phyloP scores from a whole-genome alignment of 2,888 invertebrate genomes.

The Netelia melanura region DNA sequence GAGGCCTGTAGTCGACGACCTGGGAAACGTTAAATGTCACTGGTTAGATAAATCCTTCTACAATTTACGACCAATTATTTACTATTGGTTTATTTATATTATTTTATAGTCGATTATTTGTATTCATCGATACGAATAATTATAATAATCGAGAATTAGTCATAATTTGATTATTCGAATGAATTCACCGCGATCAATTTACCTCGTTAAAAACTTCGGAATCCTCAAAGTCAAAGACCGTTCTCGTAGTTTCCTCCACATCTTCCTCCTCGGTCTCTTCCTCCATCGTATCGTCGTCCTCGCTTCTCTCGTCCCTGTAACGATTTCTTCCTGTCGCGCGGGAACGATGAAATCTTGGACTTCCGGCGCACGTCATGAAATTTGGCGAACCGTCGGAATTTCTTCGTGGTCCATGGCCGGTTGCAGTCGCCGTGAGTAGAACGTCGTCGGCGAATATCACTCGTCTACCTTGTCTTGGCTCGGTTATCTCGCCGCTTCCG shows the following conservation, averaged over 20 bases:
- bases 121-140: background rate
- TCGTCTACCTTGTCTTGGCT: constrained; percentile 73
- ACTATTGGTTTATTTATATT: too few species aligned
- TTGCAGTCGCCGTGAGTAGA: constrained; percentile 58
- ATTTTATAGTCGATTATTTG: too few species aligned
- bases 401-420: constrained; percentile 74
- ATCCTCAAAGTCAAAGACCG: constrained; percentile 81
- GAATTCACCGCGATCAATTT: background rate
- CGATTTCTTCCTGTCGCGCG: constrained; percentile 74
- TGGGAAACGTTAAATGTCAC: constrained; percentile 52
- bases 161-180: background rate
- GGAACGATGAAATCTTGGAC: constrained; percentile 79
- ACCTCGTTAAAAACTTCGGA: constrained; percentile 81
- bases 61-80: too few species aligned
- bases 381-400: constrained; percentile 83
- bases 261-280: constrained; percentile 77
- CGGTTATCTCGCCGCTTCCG: constrained; percentile 65
- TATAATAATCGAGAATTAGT: constrained; percentile 20
- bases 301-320: constrained; percentile 75
- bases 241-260: constrained; percentile 71
- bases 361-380: constrained; percentile 82
- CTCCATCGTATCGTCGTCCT: constrained; percentile 80
- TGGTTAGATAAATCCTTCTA: background rate
- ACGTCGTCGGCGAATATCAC: constrained; percentile 75
- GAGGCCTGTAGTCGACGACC: constrained; percentile 82